phyloP scores from a whole-genome alignment of 2,888 invertebrate genomes.

The Protonemura montana region DNA sequence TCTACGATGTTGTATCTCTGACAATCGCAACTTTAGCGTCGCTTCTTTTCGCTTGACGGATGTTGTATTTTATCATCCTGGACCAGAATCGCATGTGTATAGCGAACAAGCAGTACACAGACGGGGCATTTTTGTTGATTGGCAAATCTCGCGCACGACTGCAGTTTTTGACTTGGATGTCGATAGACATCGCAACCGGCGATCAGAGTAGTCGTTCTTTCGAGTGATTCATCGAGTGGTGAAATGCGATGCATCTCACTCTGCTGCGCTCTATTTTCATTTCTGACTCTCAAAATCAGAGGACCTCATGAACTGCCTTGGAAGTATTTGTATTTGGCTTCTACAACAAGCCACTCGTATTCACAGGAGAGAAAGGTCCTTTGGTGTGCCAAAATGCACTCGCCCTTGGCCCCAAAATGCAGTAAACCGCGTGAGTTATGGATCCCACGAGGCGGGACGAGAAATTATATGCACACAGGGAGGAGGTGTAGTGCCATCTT shows the following conservation, averaged over 20 bases:
- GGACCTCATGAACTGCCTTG: background rate
- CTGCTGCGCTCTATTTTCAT: background rate
- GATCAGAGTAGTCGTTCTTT: background rate
- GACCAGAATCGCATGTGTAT: background rate
- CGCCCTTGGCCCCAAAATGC: background rate
- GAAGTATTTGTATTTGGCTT: background rate
- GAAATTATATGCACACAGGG: constrained; percentile 7
- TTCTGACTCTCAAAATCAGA: background rate
- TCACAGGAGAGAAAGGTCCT: background rate
- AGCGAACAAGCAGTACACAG: background rate
- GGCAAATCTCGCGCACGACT: background rate
- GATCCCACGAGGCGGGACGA: background rate
- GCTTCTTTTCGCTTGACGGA: constrained; percentile 1
- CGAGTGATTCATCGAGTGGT: background rate
- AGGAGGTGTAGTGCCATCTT: background rate
- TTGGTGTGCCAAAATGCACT: background rate
- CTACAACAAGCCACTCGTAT: background rate
- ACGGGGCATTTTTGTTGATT: background rate
- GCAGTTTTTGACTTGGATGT: background rate
- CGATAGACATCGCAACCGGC: background rate
- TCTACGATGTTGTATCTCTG: constrained; percentile 31
- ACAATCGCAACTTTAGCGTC: constrained; percentile 29
- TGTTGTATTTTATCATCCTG: constrained; percentile 16
- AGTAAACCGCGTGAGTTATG: background rate
- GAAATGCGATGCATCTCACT: background rate